Conservation (phyloP, 2,797 vertebrate species). For the Spinus olivaceus region DNA sequence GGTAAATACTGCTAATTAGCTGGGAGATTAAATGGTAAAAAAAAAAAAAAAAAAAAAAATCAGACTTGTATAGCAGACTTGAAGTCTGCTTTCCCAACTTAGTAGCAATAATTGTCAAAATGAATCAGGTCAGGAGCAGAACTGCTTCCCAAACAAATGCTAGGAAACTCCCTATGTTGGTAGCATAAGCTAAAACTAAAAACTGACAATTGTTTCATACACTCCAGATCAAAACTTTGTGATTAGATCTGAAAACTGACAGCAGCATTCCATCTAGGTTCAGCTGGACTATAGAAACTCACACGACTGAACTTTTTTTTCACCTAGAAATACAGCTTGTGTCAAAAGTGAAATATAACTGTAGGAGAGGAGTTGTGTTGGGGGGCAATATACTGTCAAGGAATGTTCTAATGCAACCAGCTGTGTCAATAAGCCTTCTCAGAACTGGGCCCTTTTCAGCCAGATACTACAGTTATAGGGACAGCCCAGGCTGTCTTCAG, state of each 20-base stretch:
- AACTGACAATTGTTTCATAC: neutral
- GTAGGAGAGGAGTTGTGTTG: neutral
- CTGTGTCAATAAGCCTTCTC: neutral
- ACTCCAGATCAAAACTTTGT: neutral
- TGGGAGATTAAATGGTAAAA: neutral
- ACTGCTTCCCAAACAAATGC: neutral
- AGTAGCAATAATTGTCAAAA: neutral
- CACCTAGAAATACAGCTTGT: neutral
- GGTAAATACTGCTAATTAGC: neutral
- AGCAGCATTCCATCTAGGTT: neutral
- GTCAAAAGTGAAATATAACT: neutral
- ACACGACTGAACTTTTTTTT: neutral
- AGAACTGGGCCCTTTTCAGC: neutral
- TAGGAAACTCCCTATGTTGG: neutral
- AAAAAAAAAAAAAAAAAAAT: neutral
- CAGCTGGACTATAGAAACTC: neutral
- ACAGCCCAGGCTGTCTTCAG: neutral
- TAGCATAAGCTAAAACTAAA: neutral
- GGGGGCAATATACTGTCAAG: neutral
- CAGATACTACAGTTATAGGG: neutral
- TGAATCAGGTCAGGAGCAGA: neutral
- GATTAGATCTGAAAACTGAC: neutral
- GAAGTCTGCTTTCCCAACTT: neutral
- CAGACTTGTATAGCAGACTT: neutral
- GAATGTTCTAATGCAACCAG: neutral